These are phyloP conservation scores for Amiota communis DNA, from an alignment of 2,888 invertebrate species.

Conservation along the genomic window DNA sequence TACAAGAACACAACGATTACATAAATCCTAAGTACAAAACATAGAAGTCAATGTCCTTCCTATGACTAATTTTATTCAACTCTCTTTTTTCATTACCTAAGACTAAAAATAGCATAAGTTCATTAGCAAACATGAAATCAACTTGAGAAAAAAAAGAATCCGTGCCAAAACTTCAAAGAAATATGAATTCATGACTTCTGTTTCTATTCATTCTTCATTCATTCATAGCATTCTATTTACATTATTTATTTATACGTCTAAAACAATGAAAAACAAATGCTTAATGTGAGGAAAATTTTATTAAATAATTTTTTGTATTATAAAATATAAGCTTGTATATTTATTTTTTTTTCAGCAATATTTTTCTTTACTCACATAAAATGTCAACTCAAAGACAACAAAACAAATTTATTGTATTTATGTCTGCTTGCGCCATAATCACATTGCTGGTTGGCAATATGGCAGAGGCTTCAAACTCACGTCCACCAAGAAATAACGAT, in stretches of 20 bases:
- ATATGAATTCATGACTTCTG: too few relatives aligned
- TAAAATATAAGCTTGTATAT: not conserved
- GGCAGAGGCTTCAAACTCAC: constrained; percentile 65
- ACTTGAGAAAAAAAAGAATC: too few relatives aligned
- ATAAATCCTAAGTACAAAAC: too few relatives aligned
- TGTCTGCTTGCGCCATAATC: constrained; percentile 54
- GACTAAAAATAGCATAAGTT: too few relatives aligned
- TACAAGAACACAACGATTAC: too few relatives aligned
- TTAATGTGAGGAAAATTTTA: not conserved
- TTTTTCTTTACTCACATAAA: constrained; percentile 20
- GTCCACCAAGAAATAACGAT: constrained; percentile 73
- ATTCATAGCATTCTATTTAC: not conserved
- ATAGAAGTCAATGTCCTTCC: too few relatives aligned
- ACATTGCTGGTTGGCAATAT: constrained; percentile 45
- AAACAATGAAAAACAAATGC: not conserved
- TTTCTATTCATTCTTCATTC: too few relatives aligned
- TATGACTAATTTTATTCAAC: too few relatives aligned
- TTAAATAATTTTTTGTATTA: not conserved
- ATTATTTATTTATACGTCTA: not conserved
- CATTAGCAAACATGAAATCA: too few relatives aligned
- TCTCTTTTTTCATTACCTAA: too few relatives aligned
- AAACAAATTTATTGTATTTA: constrained; percentile 55
- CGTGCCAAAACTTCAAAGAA: too few relatives aligned
- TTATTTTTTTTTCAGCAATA: not conserved
- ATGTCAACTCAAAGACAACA: constrained; percentile 24